Base-by-base conservation (phyloP, 1,140 invertebrate species). In the Diuraphis noxia region DNA sequence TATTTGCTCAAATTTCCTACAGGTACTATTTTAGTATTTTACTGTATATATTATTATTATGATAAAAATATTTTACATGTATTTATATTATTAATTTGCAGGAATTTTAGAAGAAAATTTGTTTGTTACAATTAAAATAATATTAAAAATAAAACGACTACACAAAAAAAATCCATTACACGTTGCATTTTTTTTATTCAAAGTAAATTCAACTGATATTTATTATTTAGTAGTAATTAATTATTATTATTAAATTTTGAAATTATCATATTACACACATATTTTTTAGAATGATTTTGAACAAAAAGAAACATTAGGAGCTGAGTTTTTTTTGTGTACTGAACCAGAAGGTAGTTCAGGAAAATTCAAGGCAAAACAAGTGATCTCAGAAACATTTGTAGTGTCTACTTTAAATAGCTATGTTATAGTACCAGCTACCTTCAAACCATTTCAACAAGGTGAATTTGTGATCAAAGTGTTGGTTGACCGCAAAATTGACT, bases 271-370 rank as follows among this genome's bases (percentile, higher is more conserved):
- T 4, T 49, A 82, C 6, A 40, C 41, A 82, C 13, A 30, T 63
- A n/a, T 40, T 40, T 40, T 91, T 81, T 91, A 91, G 89, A 91
- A 91, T n/a, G 89, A 91, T 30, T 91, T 34, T 79, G 43, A 91
- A 25, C 89, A 91, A 81, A 91, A 91, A 82, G 89, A 91, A 81
- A 91, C 89, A 38, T 82, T 91, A 52, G 89, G 89, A 77, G 89
- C 89, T 5, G 89, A 91, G 7, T 91, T 52, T 52, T 91, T 91
- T 52, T 91, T 91, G 34, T 91, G 89, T 40, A 91, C 89, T 38
- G 89, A 91, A 91, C 89, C 89, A 25, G 89, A 91, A 91, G 89
- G 89, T 30, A 91, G 89, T 91, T 91, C 89, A n/a, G 89, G 89
- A 52, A 0, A 30, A 40, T 91, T 82, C 46, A 91, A 91, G 52